Evolutionary conservation across 2,113 vertebrate genomes (phyloP).

Genomic region (Sus scrofa): DNA sequence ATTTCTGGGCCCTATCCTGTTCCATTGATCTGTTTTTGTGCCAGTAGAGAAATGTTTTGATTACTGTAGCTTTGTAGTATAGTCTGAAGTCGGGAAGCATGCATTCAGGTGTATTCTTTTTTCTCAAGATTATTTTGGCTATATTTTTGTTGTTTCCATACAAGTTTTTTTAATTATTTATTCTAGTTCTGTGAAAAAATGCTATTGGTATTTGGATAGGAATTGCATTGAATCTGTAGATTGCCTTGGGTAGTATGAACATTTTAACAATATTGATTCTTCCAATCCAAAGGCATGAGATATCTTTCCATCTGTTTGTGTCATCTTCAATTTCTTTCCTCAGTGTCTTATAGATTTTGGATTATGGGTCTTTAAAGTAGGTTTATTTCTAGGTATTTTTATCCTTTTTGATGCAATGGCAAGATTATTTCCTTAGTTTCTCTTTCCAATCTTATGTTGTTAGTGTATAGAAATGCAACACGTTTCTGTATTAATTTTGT

Average conservation of each 20-base stretch:
- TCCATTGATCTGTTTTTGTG: background rate
- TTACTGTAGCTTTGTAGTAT: background rate
- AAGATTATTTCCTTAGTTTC: too few species aligned
- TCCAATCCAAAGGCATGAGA: background rate
- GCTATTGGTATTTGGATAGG: background rate
- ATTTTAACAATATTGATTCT: background rate
- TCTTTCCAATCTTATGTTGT: too few species aligned
- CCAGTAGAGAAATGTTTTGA: background rate
- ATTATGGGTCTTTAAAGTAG: too few species aligned
- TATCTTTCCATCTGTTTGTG: too few species aligned
- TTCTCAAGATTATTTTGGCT: background rate
- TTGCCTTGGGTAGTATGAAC: background rate
- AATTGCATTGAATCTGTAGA: background rate
- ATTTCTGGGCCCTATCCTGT: background rate
- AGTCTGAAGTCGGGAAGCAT: background rate
- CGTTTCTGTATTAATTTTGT: too few species aligned
- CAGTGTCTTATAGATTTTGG: too few species aligned
- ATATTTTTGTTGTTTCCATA: background rate
- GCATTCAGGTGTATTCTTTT: background rate
- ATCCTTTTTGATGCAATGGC: too few species aligned
- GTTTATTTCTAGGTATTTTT: too few species aligned
- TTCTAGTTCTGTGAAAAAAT: background rate
- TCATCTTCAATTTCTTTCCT: too few species aligned
- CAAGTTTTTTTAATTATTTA: background rate
- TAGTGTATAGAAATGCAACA: too few species aligned